Conservation (phyloP, 2,888 invertebrate genomes). For the Serrognathus titanus region DNA sequence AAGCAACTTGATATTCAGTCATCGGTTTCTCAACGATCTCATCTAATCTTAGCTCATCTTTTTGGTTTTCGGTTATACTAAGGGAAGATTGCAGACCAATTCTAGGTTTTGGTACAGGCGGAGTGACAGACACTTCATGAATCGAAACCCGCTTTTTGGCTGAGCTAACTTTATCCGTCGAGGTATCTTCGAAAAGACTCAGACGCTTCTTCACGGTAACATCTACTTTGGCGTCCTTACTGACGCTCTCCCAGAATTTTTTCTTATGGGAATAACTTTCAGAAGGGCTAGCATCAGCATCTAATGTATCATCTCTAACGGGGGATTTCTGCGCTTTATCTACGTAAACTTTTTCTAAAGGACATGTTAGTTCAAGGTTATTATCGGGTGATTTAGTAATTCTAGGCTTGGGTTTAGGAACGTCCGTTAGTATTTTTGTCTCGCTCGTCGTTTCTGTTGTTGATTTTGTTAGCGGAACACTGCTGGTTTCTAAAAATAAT, state of each 20-base stretch:
- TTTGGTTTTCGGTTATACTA: constrained; percentile 15
- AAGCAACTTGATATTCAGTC: constrained; percentile 45
- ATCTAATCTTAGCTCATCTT: constrained; percentile 11
- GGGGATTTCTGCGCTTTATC: constrained; percentile 30
- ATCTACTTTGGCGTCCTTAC: constrained; percentile 35
- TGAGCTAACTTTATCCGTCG: constrained; percentile 29
- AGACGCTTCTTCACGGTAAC: constrained; percentile 34
- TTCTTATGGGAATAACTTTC: constrained; percentile 51
- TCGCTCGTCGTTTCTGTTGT: constrained; percentile 32
- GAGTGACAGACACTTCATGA: constrained; percentile 37
- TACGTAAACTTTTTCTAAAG: constrained; percentile 17
- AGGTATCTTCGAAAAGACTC: constrained; percentile 37
- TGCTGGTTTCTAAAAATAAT: constrained; percentile 49
- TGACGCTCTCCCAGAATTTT: constrained; percentile 53
- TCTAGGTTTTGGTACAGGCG: constrained; percentile 50
- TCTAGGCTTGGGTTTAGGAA: constrained; percentile 41
- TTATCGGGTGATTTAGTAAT: constrained; percentile 34
- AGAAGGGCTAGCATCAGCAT: constrained; percentile 32
- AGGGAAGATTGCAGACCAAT: constrained; percentile 31
- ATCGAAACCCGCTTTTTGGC: constrained; percentile 40
- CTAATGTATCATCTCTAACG: constrained; percentile 39
- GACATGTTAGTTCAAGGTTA: constrained; percentile 28
- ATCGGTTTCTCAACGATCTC: constrained; percentile 14
- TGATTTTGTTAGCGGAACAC: constrained; percentile 41
- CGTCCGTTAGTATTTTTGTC: constrained; percentile 37